Conservation (phyloP, 2,888 invertebrate genomes). For the Rapana venosa region DNA sequence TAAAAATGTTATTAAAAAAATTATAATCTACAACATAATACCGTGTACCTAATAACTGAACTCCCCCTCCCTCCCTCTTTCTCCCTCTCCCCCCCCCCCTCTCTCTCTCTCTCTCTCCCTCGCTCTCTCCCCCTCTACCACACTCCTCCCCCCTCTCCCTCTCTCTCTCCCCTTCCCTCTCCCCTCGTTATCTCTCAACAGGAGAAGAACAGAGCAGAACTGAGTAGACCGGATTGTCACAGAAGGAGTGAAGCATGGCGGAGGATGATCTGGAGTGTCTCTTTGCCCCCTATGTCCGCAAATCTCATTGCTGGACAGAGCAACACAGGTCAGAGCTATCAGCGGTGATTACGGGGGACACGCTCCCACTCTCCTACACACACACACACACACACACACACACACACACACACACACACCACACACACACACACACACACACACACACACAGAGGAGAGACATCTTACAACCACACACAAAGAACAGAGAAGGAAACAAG, state of each 20-base stretch:
- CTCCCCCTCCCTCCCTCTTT: neutral
- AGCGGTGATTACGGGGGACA: no score
- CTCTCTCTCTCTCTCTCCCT: neutral
- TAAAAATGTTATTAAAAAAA: no score
- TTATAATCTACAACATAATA: neutral
- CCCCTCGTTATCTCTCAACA: neutral
- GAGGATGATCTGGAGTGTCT: neutral
- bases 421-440: neutral
- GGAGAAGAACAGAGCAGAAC: neutral
- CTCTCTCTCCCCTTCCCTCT: neutral
- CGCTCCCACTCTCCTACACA: no score
- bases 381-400: no score
- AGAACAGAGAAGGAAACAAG: no score
- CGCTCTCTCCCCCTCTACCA: neutral
- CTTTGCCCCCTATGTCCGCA: neutral
- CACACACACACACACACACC: no score
- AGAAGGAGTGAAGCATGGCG: no score
- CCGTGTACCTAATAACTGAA: neutral
- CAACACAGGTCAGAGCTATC: neutral
- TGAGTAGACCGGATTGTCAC: neutral
- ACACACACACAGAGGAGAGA: neutral
- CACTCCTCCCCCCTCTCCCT: neutral
- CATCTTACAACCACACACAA: no score
- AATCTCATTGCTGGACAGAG: neutral
- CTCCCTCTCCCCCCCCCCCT: neutral